A percentile compares a stretch with the other conserved stretches of the same genome.
phyloP scores from a whole-genome alignment of 2,888 invertebrate species.

The Ganaspis brasiliensis region DNA sequence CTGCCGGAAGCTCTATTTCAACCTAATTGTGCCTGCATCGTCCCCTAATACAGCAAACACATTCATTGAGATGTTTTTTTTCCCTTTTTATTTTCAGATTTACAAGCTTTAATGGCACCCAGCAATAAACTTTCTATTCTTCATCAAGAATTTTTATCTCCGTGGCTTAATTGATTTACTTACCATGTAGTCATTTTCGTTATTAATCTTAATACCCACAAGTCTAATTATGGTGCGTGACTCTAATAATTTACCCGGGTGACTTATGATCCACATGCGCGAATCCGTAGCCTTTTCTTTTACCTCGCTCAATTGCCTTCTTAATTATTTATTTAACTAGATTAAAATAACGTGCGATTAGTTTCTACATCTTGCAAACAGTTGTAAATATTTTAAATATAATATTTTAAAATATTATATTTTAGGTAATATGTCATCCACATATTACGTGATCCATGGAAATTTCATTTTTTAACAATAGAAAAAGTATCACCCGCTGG shows the following conservation, averaged over 20 bases:
- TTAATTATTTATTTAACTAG: too few relatives aligned
- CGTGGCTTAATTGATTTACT: slow-evolving; percentile 32
- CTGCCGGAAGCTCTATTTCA: slow-evolving; percentile 79
- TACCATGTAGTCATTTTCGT: slow-evolving; percentile 21
- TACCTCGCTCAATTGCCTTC: neutral
- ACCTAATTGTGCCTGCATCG: slow-evolving; percentile 72
- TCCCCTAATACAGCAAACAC: slow-evolving; percentile 2
- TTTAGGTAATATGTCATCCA: too few relatives aligned
- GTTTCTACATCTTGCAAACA: too few relatives aligned
- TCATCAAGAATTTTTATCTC: slow-evolving; percentile 15
- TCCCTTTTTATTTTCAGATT: slow-evolving; percentile 1
- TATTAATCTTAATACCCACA: slow-evolving; percentile 32
- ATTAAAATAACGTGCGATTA: too few relatives aligned
- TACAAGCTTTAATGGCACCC: slow-evolving; percentile 8
- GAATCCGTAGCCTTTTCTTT: neutral
- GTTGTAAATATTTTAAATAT: too few relatives aligned
- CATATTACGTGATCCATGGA: too few relatives aligned
- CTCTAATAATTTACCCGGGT: slow-evolving; percentile 14
- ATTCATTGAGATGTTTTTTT: neutral
- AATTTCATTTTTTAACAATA: too few relatives aligned
- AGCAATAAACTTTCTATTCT: neutral
- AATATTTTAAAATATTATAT: too few relatives aligned
- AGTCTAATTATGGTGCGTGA: slow-evolving; percentile 39
- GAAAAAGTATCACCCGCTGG: too few relatives aligned
- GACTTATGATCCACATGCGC: slow-evolving; percentile 1